phyloP scores from a whole-genome alignment of 2,113 vertebrate species.

The Amphiprion percula region DNA sequence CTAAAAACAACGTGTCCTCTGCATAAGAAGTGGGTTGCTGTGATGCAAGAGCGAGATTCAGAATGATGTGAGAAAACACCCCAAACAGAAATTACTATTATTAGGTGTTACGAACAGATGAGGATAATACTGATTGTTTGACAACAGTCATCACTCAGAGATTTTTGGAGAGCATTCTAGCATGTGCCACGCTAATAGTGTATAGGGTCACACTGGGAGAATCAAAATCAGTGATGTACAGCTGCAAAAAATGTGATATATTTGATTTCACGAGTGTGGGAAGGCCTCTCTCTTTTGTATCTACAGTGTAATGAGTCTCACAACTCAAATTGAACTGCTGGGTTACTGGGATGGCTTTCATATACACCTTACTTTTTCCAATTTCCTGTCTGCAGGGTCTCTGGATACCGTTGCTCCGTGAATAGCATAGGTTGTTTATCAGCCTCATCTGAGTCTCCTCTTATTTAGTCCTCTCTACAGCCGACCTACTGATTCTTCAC shows the following conservation, averaged over 20 bases:
- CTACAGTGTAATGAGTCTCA: not conserved
- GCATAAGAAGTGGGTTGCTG: not conserved
- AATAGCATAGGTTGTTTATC: not conserved
- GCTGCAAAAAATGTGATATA: too few relatives aligned
- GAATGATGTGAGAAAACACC: not conserved
- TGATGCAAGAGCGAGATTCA: not conserved
- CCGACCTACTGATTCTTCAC: not conserved
- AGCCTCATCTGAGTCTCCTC: slow-evolving; percentile 3
- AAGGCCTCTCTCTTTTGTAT: too few relatives aligned
- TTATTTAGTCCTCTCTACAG: slow-evolving; percentile 1
- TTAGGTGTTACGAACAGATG: too few relatives aligned
- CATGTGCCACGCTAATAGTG: too few relatives aligned
- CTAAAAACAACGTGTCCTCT: not conserved
- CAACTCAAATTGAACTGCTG: not conserved
- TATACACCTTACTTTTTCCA: slow-evolving; percentile 1
- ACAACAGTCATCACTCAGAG: too few relatives aligned
- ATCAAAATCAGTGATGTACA: not conserved
- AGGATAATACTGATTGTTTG: too few relatives aligned
- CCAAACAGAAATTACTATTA: not conserved
- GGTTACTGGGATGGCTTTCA: not conserved
- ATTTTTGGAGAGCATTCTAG: too few relatives aligned
- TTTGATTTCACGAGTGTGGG: not conserved
- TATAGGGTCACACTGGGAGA: not conserved
- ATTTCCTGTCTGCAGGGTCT: slow-evolving; percentile 16
- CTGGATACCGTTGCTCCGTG: not conserved